Evolutionary conservation across 1,140 invertebrate species (phyloP).

Genomic region (Oncopodura yosiiana): DNA sequence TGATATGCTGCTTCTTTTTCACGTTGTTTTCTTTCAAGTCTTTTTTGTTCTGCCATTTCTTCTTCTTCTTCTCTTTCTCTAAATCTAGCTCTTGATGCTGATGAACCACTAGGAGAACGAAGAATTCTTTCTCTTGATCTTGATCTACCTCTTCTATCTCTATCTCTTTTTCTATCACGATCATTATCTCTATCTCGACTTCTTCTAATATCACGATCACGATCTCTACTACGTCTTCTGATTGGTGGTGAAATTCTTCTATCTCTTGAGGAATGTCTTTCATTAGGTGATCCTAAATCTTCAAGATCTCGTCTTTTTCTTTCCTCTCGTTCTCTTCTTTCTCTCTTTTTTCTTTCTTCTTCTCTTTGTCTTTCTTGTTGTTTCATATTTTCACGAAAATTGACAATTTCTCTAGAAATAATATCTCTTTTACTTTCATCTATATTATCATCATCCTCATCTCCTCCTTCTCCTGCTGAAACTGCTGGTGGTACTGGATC

Average conservation of each 20-base stretch:
- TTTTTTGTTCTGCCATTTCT: constrained; percentile 78
- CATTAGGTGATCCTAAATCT: constrained; percentile 19
- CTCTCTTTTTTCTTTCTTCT: constrained; percentile 43
- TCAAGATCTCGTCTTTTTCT: constrained; percentile 18
- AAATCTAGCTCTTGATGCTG: constrained; percentile 34
- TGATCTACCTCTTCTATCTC: constrained; percentile 24
- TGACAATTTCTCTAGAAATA: constrained; percentile 90
- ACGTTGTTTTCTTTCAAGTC: constrained; percentile 75
- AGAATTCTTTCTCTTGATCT: constrained; percentile 6
- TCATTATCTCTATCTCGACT: constrained; percentile 19
- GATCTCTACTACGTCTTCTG: constrained; percentile 33
- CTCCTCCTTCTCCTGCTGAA: too few species aligned
- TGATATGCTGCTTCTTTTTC: constrained; percentile 93
- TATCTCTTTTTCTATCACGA: constrained; percentile 37
- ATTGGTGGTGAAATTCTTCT: constrained; percentile 29
- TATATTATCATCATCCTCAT: constrained; percentile 65
- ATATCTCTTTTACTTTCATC: constrained; percentile 89
- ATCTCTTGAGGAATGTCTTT: constrained; percentile 26
- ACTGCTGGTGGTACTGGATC: background rate
- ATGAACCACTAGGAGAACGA: constrained; percentile 20
- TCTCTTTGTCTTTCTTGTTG: constrained; percentile 39
- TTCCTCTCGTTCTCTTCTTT: constrained; percentile 41
- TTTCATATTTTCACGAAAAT: constrained; percentile 93
- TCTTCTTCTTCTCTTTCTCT: constrained; percentile 81
- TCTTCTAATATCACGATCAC: constrained; percentile 28